Evolutionary conservation across 2,797 vertebrate genomes (phyloP), one percentile per base, ranked within the genome.

Genomic region (Poeciliopsis paucimaculata): DNA sequence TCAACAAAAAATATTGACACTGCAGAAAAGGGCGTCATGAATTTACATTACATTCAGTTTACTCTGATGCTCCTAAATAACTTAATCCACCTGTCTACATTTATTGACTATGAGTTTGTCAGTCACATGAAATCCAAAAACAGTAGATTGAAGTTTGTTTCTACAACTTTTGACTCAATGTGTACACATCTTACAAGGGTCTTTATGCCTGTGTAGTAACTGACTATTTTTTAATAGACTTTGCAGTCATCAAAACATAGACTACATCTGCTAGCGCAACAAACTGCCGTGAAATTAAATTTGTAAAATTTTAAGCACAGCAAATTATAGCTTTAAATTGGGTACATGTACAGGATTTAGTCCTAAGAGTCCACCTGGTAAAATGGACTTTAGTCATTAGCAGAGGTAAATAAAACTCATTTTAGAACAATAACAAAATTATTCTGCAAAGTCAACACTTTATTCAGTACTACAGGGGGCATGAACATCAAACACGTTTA

Each of bases 401-500:
- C 3, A 39, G 41, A n/a, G 47, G 46, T n/a, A 51, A 18, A 36
- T 6, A 13, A 57, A 79, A 62, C 20, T 81, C 47, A 12, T 73
- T 26, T 76, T 45, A n/a, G 46, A 73, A 64, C 73, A 57, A 77
- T 80, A 81, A 51, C 77, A 28, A 66, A 74, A 85, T 77, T 26
- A 77, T 85, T 82, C 73, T 77, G 62, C 77, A 72, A 46, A 34
- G 77, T 84, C 86, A 80, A 78, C 77, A 6, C 78, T 62, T 81
- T 80, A 75, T 78, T 84, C 76, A 34, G 72, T 83, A 76, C 84
- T 72, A 23, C 83, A 45, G 88, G 86, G 84, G 77, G 75, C 66
- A 64, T 75, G 45, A 74, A 82, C 90, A 91, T 92, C 88, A 93
- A 89, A 91, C 82, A 45, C 72, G 39, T 91, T 90, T 93, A 92